Evolutionary conservation across 1,140 invertebrate genomes (phyloP), one percentile per base, ranked within the genome.

Genomic region (Hormaphis cornu): DNA sequence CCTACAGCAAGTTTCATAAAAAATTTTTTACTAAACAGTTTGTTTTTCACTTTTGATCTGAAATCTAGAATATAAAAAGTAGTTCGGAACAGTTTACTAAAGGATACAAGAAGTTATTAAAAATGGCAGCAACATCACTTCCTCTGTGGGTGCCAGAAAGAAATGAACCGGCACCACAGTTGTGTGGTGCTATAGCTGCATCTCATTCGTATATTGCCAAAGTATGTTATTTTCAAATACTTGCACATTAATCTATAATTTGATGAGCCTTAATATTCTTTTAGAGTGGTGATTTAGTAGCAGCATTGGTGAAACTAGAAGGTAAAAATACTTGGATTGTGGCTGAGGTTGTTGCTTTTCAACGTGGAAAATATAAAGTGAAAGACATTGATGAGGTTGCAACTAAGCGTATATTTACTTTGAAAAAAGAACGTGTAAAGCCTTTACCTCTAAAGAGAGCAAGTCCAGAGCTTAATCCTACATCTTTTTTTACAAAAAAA

Each of bases 321-420:
- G 89, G 88, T 18, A 93, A 90, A 53, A 91, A 96, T 75, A 95
- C 97, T 77, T 99, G 96, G 95, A 99, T 99, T 73, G 78, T 99
- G 52, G 95, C 95, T 0, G 95, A 98, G 84, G 93, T 98, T 1
- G 89, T 95, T 2, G 85, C 86, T 69, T 97, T 88, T 79, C 88
- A 91, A 75, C 78, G 84, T 0, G 82, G 85, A 4, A 96, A 96
- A 80, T 98, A 98, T 80, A 93, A 97, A 79, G 91, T 75, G 9
- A 71, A 96, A 77, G 95, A 98, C 77, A 97, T 98, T 73, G 93
- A 98, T 75, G 93, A 97, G 75, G 95, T 98, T 79, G 87, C 95
- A 78, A 93, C 92, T 77, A 90, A 94, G 75, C 83, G 89, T 0
- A 52, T 66, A 44, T 89, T 93, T 77, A 84, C 85, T 33, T 76